These are phyloP conservation scores for Chloroclystis v-ata DNA, from an alignment of 2,888 invertebrate species.

Conservation along the genomic window DNA sequence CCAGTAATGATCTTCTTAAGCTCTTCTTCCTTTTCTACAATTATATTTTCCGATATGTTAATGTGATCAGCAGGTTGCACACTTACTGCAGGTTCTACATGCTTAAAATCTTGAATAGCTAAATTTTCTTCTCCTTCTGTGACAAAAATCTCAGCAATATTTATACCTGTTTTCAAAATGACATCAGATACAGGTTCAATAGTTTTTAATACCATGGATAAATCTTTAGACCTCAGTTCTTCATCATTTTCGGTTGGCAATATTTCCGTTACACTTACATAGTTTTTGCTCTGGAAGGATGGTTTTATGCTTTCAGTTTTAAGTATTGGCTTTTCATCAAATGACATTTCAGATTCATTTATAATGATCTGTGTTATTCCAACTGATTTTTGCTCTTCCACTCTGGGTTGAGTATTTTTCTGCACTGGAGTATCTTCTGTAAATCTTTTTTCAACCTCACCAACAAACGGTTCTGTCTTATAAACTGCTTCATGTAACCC, in stretches of 20 bases:
- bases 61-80: conserved; percentile 64
- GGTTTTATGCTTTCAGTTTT: conserved; percentile 41
- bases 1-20: conserved; percentile 34
- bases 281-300: conserved; percentile 58
- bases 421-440: conserved; percentile 24
- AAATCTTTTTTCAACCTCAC: conserved; percentile 39
- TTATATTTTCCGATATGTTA: conserved; percentile 42
- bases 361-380: conserved; percentile 49
- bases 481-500: conserved; percentile 48
- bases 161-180: conserved; percentile 37
- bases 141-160: conserved; percentile 44
- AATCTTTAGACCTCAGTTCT: conserved; percentile 28
- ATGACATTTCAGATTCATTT: conserved; percentile 44
- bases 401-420: conserved; percentile 32
- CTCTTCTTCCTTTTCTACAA: conserved; percentile 47
- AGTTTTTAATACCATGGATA: conserved; percentile 32
- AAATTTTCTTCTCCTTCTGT: conserved; percentile 47
- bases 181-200: conserved; percentile 38
- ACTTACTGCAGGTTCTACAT: conserved; percentile 51
- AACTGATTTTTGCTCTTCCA: conserved; percentile 50
- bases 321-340: conserved; percentile 28
- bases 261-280: conserved; percentile 54
- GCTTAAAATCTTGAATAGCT: conserved; percentile 35
- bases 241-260: conserved; percentile 64
- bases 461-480: conserved; percentile 49